Conservation (phyloP, 2,113 vertebrate species). For the Salvator merianae region DNA sequence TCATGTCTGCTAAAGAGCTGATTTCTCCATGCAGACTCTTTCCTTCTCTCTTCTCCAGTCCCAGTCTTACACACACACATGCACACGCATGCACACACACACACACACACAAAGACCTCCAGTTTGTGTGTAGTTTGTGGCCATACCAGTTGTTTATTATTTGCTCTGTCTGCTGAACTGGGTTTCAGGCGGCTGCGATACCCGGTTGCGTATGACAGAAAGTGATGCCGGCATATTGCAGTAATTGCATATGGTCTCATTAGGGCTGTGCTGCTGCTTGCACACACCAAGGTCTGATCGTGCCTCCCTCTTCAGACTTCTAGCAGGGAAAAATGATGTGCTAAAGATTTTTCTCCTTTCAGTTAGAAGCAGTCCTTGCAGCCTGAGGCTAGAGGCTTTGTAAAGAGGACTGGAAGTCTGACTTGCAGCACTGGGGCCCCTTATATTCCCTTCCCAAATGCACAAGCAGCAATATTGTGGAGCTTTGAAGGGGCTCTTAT, state of each 20-base stretch:
- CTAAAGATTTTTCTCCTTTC: conserved; percentile 32
- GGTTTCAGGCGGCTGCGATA: conserved; percentile 7
- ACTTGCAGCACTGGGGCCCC: conserved; percentile 10
- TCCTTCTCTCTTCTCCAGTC: neutral
- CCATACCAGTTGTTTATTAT: neutral
- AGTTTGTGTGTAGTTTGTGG: neutral
- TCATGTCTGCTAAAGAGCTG: neutral
- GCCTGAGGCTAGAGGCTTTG: conserved; percentile 35
- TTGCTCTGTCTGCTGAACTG: conserved; percentile 12
- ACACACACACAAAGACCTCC: no score
- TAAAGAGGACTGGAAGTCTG: conserved; percentile 22
- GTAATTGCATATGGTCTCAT: conserved; percentile 36
- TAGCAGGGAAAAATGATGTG: conserved; percentile 22
- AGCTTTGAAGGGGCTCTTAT: neutral
- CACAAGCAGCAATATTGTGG: neutral
- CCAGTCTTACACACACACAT: neutral
- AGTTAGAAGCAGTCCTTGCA: conserved; percentile 24
- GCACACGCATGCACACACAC: no score
- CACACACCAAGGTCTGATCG: conserved; percentile 13
- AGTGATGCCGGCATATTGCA: conserved; percentile 17
- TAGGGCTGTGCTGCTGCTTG: conserved; percentile 24
- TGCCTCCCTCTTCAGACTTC: conserved; percentile 21
- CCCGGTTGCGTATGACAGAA: conserved; percentile 23
- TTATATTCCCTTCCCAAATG: conserved; percentile 27
- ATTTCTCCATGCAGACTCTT: neutral